Conservation (phyloP, 1,140 invertebrate species). For the Orussus abietinus region DNA sequence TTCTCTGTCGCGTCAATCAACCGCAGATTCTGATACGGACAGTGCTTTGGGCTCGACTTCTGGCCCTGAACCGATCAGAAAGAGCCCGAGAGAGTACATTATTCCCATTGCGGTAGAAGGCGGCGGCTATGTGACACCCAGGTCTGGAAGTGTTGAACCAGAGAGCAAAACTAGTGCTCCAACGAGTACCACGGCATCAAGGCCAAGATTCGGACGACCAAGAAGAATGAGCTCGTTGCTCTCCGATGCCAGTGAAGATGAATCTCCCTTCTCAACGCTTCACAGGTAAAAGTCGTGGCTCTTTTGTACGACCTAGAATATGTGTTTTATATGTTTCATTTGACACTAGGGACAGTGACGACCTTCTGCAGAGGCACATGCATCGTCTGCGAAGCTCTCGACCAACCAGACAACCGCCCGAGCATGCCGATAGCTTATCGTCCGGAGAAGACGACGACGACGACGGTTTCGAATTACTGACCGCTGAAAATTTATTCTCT, state of each 20-base stretch:
- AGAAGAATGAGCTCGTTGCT: conserved; percentile 45
- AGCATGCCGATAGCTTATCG: conserved; percentile 76
- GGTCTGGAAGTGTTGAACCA: conserved; percentile 70
- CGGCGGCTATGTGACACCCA: conserved; percentile 77
- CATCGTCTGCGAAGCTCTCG: conserved; percentile 72
- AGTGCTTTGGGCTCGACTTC: conserved; percentile 52
- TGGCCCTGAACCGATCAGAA: conserved; percentile 72
- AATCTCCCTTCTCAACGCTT: conserved; percentile 57
- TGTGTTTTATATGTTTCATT: no score
- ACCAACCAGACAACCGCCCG: conserved; percentile 63
- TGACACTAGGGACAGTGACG: conserved; percentile 46
- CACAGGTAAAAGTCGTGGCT: conserved; percentile 39
- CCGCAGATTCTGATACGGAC: conserved; percentile 65
- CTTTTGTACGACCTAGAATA: conserved; percentile 2
- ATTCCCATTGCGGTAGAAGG: conserved; percentile 88
- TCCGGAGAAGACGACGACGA: conserved; percentile 86
- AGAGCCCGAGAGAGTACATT: conserved; percentile 84
- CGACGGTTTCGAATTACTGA: conserved; percentile 84
- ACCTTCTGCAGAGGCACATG: conserved; percentile 59
- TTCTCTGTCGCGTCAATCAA: conserved; percentile 64
- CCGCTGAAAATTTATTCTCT: conserved; percentile 86
- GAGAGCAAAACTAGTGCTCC: conserved; percentile 59
- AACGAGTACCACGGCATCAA: conserved; percentile 32
- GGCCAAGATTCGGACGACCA: conserved; percentile 46
- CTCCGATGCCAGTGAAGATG: conserved; percentile 67